A percentile compares a stretch with the other conserved stretches of the same genome.
phyloP scores from a whole-genome alignment of 1,140 invertebrate species.

The Ips typographus region DNA sequence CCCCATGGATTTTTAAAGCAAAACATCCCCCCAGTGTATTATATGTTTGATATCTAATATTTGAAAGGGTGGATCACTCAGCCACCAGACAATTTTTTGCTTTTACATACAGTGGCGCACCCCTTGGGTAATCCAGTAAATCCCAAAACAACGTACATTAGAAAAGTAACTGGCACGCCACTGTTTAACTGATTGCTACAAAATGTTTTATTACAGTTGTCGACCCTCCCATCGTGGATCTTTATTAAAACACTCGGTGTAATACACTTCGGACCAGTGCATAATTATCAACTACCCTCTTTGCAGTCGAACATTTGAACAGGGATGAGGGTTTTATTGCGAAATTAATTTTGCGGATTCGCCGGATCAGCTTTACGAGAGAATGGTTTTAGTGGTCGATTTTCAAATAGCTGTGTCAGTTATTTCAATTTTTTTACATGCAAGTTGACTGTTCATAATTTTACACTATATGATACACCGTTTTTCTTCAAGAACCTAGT shows the following conservation, averaged over 20 bases:
- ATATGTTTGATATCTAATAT: conserved; percentile 39
- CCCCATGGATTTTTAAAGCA: conserved; percentile 34
- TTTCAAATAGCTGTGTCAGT: no score
- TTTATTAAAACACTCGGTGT: conserved; percentile 34
- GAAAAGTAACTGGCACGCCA: background rate
- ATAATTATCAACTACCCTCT: conserved; percentile 27
- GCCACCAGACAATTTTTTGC: conserved; percentile 23
- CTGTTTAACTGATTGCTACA: conserved; percentile 25
- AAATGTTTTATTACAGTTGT: conserved; percentile 35
- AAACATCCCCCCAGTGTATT: conserved; percentile 33
- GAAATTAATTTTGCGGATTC: conserved; percentile 33
- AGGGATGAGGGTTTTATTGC: conserved; percentile 19
- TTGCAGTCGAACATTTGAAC: conserved; percentile 11
- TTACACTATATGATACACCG: background rate
- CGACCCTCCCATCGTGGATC: conserved; percentile 25
- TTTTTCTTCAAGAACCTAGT: no score
- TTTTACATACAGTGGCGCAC: conserved; percentile 15
- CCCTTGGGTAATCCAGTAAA: background rate
- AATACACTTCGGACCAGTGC: conserved; percentile 23
- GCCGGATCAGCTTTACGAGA: conserved; percentile 1
- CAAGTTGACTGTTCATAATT: no score
- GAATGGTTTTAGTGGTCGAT: no score
- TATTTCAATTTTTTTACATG: no score
- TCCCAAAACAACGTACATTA: background rate
- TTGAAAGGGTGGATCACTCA: conserved; percentile 22